Evolutionary conservation across 2,113 vertebrate genomes (phyloP), one percentile per base, ranked within the genome.

Genomic region (Siniperca chuatsi): DNA sequence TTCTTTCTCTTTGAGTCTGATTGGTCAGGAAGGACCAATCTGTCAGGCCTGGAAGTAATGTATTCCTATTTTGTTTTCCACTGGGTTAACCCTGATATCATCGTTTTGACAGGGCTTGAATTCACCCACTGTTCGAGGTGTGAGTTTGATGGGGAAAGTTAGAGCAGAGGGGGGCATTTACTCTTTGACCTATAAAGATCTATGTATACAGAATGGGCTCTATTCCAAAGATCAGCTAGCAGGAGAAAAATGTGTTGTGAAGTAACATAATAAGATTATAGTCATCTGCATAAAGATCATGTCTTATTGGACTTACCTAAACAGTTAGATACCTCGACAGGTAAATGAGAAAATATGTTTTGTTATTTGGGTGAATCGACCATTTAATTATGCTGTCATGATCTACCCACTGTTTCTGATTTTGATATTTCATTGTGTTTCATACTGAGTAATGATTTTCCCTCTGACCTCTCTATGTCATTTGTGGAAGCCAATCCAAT

Each of bases 401-500:
- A 60, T 75, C 29, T 8, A 9, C 42, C 10, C 29, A 37, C 8
- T 71, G 15, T 62, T 87, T 54, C 60, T 64, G 4, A 40, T 67
- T 75, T 78, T 80, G 10, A 71, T 48, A n/a, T 76, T 69, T 33
- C 13, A 74, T 82, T 84, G 55, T 66, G 44, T 46, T 71, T 84
- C 61, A 42, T 40, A 74, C 66, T 64, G 42, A 91, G 64, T 78
- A 74, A 84, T 21, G 67, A 79, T 76, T 42, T 60, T 70, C 21
- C 65, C 29, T 57, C 55, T 82, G 79, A 83, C 54, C 72, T 64
- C 70, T 78, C 68, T 82, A n/a, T 80, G 74, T 81, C 67, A 71
- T 74, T 54, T 52, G 35, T 86, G 69, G 73, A 81, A 87, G 64
- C 52, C 84, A 57, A 75, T 75, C 50, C 58, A 83, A 86, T 81